phyloP scores from a whole-genome alignment of 1,140 invertebrate species.

The Drosophila parabipectinata region DNA sequence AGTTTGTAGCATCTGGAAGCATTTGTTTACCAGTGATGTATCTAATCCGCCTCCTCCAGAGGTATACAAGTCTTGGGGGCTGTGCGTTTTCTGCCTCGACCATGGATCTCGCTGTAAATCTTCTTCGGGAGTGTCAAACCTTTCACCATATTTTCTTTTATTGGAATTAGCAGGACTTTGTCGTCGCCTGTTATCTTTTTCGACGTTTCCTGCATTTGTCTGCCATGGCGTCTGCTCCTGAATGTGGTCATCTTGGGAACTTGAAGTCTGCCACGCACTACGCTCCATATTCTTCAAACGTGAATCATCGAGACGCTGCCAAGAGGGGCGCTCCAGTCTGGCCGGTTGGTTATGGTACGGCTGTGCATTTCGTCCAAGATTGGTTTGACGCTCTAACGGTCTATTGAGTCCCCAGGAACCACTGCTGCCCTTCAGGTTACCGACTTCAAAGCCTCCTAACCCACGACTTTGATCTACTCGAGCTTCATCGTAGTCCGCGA shows the following conservation, averaged over 20 bases:
- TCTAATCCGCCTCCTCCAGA: slow-evolving; percentile 3
- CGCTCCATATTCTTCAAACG: slow-evolving; percentile 36
- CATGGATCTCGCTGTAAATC: slow-evolving; percentile 3
- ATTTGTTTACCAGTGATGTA: slow-evolving; percentile 35
- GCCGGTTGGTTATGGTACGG: background rate
- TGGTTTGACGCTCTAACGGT: slow-evolving; percentile 20
- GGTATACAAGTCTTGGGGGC: background rate
- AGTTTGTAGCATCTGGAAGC: slow-evolving; percentile 56
- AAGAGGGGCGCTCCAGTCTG: slow-evolving; percentile 14
- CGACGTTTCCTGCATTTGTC: background rate
- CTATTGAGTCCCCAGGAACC: slow-evolving; percentile 24
- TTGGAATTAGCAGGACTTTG: background rate
- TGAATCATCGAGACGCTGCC: slow-evolving; percentile 11
- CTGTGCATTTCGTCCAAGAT: background rate
- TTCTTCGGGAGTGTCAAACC: background rate
- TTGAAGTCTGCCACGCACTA: background rate
- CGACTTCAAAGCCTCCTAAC: slow-evolving; percentile 39
- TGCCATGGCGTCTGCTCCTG: background rate
- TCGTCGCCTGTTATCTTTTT: background rate
- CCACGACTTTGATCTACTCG: background rate
- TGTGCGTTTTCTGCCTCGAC: slow-evolving; percentile 5
- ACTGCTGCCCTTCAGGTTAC: slow-evolving; percentile 48
- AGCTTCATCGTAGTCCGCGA: slow-evolving; percentile 28
- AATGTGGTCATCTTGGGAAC: background rate
- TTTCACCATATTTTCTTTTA: slow-evolving; percentile 7